Conservation (phyloP, 2,113 vertebrate species). For the Prolemur simus region DNA sequence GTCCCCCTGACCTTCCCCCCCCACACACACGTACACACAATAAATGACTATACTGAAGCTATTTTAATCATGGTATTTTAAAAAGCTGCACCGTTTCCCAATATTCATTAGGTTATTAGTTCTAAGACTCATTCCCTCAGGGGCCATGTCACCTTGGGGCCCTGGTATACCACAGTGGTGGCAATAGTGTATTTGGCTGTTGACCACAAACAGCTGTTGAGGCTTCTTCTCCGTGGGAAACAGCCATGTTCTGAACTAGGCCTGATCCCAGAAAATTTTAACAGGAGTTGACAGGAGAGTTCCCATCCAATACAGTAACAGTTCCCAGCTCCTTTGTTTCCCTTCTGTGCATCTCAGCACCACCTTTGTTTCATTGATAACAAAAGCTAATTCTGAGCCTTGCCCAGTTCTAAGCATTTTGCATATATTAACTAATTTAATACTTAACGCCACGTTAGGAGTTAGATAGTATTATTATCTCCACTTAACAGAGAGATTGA, state of each 20-base stretch:
- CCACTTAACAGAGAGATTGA: background rate
- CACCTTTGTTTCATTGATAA: background rate
- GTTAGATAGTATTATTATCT: background rate
- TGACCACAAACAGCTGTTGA: background rate
- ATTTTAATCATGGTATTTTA: background rate
- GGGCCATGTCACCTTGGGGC: background rate
- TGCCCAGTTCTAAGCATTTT: background rate
- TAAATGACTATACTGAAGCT: background rate
- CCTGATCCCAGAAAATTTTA: background rate
- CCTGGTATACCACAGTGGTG: too few species aligned
- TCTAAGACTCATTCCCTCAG: background rate
- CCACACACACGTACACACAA: background rate
- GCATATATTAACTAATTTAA: background rate
- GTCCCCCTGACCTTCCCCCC: too few species aligned
- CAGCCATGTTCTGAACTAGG: background rate
- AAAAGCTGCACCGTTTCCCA: background rate
- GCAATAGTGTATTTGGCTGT: background rate
- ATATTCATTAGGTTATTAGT: background rate
- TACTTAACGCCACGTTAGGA: background rate
- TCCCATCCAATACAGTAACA: background rate
- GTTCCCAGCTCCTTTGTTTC: background rate
- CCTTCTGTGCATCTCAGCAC: background rate
- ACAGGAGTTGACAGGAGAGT: background rate
- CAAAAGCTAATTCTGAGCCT: background rate
- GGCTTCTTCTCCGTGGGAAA: background rate